Conservation (phyloP, 2,113 vertebrate species). For the Eptesicus fuscus region DNA sequence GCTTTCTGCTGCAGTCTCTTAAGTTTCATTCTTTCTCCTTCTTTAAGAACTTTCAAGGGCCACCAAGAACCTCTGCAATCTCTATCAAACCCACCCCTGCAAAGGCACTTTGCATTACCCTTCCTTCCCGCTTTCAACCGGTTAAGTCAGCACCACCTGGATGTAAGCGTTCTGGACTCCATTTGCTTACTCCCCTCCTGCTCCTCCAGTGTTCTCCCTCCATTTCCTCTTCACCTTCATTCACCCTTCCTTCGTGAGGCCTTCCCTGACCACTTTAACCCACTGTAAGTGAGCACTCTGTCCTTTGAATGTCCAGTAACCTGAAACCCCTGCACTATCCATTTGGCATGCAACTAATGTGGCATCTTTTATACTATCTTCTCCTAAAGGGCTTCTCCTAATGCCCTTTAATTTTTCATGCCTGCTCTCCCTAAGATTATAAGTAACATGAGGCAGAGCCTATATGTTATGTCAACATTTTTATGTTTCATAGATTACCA, state of each 20-base stretch:
- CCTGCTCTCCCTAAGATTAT: not conserved
- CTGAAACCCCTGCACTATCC: not conserved
- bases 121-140: not conserved
- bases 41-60: not conserved
- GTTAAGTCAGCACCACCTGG: not conserved
- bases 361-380: not conserved
- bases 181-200: not conserved
- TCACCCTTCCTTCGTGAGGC: not conserved
- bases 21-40: not conserved
- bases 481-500: not conserved
- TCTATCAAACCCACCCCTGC: not conserved
- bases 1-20: not conserved
- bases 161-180: not conserved
- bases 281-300: not conserved
- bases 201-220: not conserved
- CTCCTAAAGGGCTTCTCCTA: not conserved
- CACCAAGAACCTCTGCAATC: not conserved
- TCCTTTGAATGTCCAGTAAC: not conserved
- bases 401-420: not conserved
- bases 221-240: not conserved
- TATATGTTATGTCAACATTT: not conserved
- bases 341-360: not conserved
- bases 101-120: not conserved
- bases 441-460: not conserved
- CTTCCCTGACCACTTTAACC: not conserved